Conservation (phyloP, 2,113 vertebrate species). For the Chroicocephalus ridibundus region DNA sequence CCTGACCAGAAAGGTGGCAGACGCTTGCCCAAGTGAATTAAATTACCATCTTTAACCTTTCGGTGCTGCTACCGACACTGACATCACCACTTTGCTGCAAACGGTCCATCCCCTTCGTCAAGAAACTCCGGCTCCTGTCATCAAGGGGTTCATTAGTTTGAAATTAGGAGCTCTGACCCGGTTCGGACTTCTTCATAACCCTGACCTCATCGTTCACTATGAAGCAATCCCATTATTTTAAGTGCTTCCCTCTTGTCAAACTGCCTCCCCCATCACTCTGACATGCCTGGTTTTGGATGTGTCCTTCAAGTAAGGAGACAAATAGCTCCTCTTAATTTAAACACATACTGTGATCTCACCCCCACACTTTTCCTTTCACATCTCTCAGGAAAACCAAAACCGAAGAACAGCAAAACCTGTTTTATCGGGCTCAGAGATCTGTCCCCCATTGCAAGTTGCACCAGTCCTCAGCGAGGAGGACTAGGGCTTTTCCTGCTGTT, state of each 20-base stretch:
- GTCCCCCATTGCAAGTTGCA: accelerated
- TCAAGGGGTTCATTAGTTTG: slow-evolving; percentile 37
- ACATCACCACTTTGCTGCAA: slow-evolving; percentile 12
- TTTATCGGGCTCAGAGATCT: background rate
- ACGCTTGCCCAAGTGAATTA: background rate
- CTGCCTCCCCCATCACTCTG: background rate
- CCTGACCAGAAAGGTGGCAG: background rate
- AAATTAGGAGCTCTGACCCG: slow-evolving; percentile 24
- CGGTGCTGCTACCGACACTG: background rate
- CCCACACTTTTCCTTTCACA: background rate
- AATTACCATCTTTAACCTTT: slow-evolving; percentile 32
- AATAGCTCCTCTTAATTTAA: background rate
- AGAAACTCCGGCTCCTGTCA: background rate
- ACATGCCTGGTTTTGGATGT: background rate
- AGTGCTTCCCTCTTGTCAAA: slow-evolving; percentile 3
- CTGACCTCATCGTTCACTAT: background rate
- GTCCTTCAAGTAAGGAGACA: background rate
- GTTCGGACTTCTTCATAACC: background rate
- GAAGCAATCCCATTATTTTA: slow-evolving; percentile 10
- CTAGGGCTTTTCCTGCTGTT: background rate
- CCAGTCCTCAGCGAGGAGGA: accelerated
- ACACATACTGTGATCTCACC: background rate
- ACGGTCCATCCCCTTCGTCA: background rate
- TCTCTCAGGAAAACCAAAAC: background rate
- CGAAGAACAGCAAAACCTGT: background rate